Evolutionary conservation across 2,888 invertebrate genomes (phyloP).

Genomic region (Drosophila incognita): DNA sequence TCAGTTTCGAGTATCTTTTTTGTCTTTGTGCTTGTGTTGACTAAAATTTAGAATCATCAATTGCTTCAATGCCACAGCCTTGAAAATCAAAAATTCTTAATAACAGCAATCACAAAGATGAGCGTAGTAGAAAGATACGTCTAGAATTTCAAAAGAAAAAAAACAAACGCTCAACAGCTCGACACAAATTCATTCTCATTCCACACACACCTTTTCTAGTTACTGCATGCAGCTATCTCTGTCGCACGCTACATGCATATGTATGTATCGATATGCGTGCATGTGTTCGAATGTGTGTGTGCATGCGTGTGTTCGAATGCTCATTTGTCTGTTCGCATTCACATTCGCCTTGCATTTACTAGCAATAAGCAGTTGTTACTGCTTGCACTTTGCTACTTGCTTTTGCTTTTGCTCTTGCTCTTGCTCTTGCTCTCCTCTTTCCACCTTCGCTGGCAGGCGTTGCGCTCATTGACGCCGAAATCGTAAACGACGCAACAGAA

Average conservation of each 20-base stretch:
- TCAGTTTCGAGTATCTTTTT: neutral
- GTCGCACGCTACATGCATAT: conserved; percentile 6
- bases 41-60: neutral
- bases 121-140: neutral
- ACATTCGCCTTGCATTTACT: conserved; percentile 45
- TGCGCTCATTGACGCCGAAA: conserved; percentile 45
- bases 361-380: conserved; percentile 30
- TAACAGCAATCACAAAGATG: neutral
- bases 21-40: conserved; percentile 2
- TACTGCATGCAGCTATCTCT: conserved; percentile 14
- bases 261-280: neutral
- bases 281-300: conserved; percentile 11
- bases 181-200: conserved; percentile 17
- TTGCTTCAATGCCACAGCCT: conserved; percentile 7
- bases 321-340: conserved; percentile 33
- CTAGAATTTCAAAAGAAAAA: neutral
- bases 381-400: conserved; percentile 54
- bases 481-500: conserved; percentile 19
- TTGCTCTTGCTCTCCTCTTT: neutral
- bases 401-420: neutral
- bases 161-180: neutral
- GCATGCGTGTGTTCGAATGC: conserved; percentile 23
- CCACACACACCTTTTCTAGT: conserved; percentile 22
- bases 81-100: neutral
- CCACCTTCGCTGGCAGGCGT: conserved; percentile 20